Percentiles rank a stretch among this genome's conserved stretches.
Conservation (phyloP, 2,113 vertebrate genomes). For the Arenaria interpres region DNA sequence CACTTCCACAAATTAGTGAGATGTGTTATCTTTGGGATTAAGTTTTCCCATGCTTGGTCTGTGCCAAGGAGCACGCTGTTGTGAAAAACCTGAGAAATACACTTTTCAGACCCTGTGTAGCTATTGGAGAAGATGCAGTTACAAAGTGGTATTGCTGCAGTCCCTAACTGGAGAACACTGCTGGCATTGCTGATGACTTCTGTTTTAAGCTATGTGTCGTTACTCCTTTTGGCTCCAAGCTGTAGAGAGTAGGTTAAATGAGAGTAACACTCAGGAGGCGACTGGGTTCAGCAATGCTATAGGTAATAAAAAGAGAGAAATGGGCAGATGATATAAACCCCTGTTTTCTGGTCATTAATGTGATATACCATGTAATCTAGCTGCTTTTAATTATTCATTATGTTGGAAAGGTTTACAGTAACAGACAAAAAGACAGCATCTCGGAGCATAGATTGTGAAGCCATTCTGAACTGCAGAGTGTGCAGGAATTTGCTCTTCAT, state of each 20-base stretch:
- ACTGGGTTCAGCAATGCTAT: not conserved
- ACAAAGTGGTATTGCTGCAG: not conserved
- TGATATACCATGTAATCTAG: conserved; percentile 18
- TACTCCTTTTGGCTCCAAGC: not conserved
- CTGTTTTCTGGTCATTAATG: conserved; percentile 3
- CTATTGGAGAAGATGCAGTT: not conserved
- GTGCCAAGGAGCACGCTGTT: not conserved
- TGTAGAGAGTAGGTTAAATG: not conserved
- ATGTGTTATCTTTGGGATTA: not conserved
- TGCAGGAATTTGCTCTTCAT: conserved; percentile 30
- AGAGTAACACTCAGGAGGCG: not conserved
- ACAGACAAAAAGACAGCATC: not conserved
- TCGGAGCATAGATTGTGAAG: not conserved
- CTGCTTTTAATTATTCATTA: conserved; percentile 56
- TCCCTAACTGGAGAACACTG: not conserved
- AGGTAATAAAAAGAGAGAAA: not conserved
- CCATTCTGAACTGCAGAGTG: not conserved
- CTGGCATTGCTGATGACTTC: not conserved
- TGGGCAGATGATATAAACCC: not conserved
- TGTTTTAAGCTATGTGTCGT: not conserved
- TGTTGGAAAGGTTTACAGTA: conserved; percentile 24
- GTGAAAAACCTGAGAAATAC: not conserved
- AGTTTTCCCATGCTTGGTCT: not conserved
- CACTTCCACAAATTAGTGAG: not conserved
- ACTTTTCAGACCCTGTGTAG: not conserved